Evolutionary conservation across 2,888 invertebrate genomes (phyloP).

Genomic region (Dendrolimus houi): DNA sequence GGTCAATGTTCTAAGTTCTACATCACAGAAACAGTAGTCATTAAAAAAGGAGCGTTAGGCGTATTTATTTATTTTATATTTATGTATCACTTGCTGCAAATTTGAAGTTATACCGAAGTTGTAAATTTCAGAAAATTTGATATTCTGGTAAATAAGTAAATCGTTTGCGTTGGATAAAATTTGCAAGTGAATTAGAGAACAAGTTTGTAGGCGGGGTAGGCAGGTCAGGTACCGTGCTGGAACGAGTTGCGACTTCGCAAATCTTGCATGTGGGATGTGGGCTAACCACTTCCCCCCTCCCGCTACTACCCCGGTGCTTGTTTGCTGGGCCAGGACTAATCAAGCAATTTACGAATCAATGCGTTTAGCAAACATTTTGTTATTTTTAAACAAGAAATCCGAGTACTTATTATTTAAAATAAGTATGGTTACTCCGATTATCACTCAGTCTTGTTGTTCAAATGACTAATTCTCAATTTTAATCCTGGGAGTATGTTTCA

Average conservation of each 20-base stretch:
- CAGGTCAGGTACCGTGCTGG: neutral
- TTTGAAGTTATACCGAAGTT: too few relatives aligned
- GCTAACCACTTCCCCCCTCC: slow-evolving; percentile 6
- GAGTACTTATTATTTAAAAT: too few relatives aligned
- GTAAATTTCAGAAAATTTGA: neutral
- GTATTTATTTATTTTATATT: too few relatives aligned
- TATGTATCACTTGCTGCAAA: too few relatives aligned
- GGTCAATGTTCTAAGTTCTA: too few relatives aligned
- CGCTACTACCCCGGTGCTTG: slow-evolving; percentile 2
- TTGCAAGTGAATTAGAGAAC: neutral
- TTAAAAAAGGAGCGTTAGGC: too few relatives aligned
- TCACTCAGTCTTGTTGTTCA: too few relatives aligned
- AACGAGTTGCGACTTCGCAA: neutral
- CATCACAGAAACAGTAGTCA: too few relatives aligned
- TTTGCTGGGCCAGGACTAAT: neutral
- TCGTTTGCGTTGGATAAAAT: neutral
- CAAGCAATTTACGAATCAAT: neutral
- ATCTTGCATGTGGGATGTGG: neutral
- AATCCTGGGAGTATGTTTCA: too few relatives aligned
- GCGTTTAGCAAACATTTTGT: neutral
- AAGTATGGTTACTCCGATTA: too few relatives aligned
- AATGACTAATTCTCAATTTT: too few relatives aligned
- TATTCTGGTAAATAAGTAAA: neutral
- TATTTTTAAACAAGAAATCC: too few relatives aligned
- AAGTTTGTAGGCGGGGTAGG: neutral